phyloP scores from a whole-genome alignment of 1,140 invertebrate species.

The Ostrea edulis region DNA sequence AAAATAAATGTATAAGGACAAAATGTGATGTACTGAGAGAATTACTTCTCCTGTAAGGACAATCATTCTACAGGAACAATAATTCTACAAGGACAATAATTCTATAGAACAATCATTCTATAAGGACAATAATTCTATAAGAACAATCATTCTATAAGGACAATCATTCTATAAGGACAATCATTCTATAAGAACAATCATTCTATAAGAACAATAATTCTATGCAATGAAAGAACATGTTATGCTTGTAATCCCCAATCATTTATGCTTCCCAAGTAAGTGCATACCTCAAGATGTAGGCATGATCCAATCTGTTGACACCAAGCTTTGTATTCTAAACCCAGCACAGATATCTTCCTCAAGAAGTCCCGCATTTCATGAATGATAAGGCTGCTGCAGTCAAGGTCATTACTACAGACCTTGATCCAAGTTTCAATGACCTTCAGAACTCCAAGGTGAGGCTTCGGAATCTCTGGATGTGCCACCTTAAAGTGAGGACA shows the following conservation, averaged over 20 bases:
- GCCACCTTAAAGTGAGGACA: background rate
- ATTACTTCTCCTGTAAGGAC: too few relatives aligned
- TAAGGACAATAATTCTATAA: too few relatives aligned
- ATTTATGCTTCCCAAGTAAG: background rate
- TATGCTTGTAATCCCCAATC: background rate
- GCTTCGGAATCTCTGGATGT: slow-evolving; percentile 72
- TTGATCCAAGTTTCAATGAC: slow-evolving; percentile 77
- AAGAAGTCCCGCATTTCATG: slow-evolving; percentile 77
- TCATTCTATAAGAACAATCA: too few relatives aligned
- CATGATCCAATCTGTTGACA: slow-evolving; percentile 71
- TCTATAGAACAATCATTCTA: too few relatives aligned
- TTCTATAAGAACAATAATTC: too few relatives aligned
- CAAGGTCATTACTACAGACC: slow-evolving; percentile 73
- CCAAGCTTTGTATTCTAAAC: slow-evolving; percentile 77
- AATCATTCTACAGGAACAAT: too few relatives aligned
- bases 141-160: too few relatives aligned
- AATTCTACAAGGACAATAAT: too few relatives aligned
- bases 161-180: too few relatives aligned
- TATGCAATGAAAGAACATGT: too few relatives aligned
- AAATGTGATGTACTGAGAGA: too few relatives aligned
- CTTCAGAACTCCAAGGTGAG: slow-evolving; percentile 74
- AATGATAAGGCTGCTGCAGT: slow-evolving; percentile 71
- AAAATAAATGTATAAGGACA: too few relatives aligned
- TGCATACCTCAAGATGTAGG: slow-evolving; percentile 73
- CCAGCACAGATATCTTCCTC: slow-evolving; percentile 75